Percentiles rank a stretch among this genome's conserved stretches.
These are phyloP conservation scores for Mycalesis mineus DNA, from an alignment of 2,888 invertebrate genomes.

Conservation along the genomic window DNA sequence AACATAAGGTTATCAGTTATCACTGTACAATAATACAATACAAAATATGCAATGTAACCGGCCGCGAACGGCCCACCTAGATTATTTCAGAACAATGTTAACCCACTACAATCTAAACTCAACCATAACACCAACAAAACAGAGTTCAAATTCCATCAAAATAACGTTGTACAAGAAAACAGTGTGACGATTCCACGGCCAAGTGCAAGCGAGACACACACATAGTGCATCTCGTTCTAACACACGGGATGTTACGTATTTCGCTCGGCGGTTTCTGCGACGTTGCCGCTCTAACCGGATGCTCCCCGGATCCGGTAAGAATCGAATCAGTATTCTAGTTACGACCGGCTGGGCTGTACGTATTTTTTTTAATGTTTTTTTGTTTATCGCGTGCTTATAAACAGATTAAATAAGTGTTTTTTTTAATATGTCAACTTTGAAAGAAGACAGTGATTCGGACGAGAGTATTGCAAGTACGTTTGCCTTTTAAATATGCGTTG, in stretches of 20 bases:
- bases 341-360: constrained; percentile 21
- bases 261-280: background rate
- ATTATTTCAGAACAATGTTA: constrained; percentile 7
- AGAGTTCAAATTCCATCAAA: background rate
- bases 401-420: background rate
- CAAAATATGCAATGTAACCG: constrained; percentile 4
- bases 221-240: background rate
- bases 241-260: background rate
- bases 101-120: background rate
- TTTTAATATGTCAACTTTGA: background rate
- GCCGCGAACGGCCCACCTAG: background rate
- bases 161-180: background rate
- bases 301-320: constrained; percentile 12
- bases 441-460: background rate
- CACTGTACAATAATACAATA: background rate
- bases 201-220: background rate
- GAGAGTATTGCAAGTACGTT: background rate
- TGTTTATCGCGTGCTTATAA: background rate
- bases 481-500: background rate
- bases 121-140: background rate
- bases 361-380: constrained; percentile 3
- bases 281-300: constrained; percentile 17
- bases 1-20: too few relatives aligned
- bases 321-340: constrained; percentile 18
- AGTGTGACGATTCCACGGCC: background rate